Evolutionary conservation across 2,113 vertebrate species (phyloP).

Genomic region (Myiagra hebetior): DNA sequence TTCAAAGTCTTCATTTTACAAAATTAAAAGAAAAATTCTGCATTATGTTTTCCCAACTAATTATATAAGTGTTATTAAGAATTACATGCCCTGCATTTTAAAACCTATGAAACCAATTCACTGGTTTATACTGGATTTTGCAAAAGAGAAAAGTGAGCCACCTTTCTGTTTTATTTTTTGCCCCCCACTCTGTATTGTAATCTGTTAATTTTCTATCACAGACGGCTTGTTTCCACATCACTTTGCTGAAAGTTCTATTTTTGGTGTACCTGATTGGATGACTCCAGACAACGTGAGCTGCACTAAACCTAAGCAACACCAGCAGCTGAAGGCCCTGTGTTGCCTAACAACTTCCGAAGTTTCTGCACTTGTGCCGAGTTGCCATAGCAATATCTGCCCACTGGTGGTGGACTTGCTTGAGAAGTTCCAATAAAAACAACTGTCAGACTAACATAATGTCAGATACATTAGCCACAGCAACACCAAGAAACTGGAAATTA

Average conservation of each 20-base stretch:
- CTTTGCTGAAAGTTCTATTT: neutral
- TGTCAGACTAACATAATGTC: neutral
- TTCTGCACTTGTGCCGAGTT: constrained; percentile 37
- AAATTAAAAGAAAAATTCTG: neutral
- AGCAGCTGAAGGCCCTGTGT: constrained; percentile 25
- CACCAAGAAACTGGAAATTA: neutral
- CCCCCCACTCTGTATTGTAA: neutral
- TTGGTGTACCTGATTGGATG: neutral
- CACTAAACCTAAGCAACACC: neutral
- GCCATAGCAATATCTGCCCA: constrained; percentile 60
- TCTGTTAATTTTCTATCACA: neutral
- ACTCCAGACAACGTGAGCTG: neutral
- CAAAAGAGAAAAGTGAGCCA: neutral
- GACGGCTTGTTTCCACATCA: neutral
- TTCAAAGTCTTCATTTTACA: neutral
- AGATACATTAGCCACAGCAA: neutral
- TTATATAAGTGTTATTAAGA: neutral
- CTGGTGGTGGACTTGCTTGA: constrained; percentile 27
- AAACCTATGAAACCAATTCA: neutral
- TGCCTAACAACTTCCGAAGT: constrained; percentile 37
- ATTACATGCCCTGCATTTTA: neutral
- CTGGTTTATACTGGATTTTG: neutral
- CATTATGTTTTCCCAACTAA: neutral
- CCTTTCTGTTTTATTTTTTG: neutral
- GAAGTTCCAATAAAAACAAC: neutral